Conservation (phyloP, 2,113 vertebrate species). For the Crotalus tigris region DNA sequence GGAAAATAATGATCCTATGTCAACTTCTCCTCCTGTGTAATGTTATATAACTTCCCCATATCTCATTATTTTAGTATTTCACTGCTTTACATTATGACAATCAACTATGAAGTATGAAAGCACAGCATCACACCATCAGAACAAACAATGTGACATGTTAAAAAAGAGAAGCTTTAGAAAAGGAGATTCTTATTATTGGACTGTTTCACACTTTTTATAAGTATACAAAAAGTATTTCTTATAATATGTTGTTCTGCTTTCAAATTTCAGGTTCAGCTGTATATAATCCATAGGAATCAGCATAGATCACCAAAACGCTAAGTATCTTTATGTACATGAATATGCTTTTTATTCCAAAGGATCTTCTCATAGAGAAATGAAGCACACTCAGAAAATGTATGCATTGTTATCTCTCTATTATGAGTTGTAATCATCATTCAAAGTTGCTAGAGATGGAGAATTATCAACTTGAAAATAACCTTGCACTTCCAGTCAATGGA, state of each 20-base stretch:
- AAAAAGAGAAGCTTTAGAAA: not conserved
- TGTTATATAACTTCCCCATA: not conserved
- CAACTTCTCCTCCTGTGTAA: not conserved
- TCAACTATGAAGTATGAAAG: not conserved
- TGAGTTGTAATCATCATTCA: not conserved
- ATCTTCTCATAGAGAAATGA: not conserved
- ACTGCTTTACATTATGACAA: not conserved
- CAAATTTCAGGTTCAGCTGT: not conserved
- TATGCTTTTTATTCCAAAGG: not conserved
- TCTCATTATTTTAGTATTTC: not conserved
- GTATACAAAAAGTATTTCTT: not conserved
- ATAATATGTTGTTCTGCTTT: not conserved
- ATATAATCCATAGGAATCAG: slow-evolving; percentile 42
- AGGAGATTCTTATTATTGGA: not conserved
- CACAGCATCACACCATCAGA: not conserved
- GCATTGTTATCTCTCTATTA: not conserved
- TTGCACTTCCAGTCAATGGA: not conserved
- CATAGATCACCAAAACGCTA: not conserved
- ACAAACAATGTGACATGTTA: not conserved
- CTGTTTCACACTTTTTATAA: not conserved
- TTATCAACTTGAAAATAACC: not conserved
- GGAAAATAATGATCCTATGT: not conserved
- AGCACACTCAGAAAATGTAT: not conserved
- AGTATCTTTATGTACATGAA: not conserved
- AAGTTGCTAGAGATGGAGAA: not conserved